Conservation (phyloP, 2,797 vertebrate species). For the Mormyrus hasselquistii region DNA sequence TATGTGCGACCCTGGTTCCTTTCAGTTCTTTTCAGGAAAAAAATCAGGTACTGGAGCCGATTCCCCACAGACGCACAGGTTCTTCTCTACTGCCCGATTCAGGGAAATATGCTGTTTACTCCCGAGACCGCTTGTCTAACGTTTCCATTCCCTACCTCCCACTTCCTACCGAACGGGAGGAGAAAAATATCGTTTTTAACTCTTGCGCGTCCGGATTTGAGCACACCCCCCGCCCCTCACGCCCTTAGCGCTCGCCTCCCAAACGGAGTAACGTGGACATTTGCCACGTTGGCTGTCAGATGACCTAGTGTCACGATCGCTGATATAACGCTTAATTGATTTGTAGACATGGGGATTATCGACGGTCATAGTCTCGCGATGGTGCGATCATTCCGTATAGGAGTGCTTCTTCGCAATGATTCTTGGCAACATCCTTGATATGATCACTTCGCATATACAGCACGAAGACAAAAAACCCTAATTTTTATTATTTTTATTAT, state of each 20-base stretch:
- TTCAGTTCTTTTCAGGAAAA: neutral
- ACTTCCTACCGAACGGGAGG: constrained; percentile 25
- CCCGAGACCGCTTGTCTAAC: constrained; percentile 16
- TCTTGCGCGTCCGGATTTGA: constrained; percentile 40
- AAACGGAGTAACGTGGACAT: neutral
- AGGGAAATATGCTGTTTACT: constrained; percentile 19
- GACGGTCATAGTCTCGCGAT: neutral
- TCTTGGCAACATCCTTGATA: neutral
- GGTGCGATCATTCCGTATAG: neutral
- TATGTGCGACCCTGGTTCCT: neutral
- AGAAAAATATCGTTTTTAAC: constrained; percentile 48
- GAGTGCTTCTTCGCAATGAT: neutral
- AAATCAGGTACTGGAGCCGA: neutral
- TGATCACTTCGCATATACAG: neutral
- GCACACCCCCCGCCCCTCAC: constrained; percentile 24
- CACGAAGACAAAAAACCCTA: neutral
- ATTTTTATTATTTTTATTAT: neutral
- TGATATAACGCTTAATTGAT: neutral
- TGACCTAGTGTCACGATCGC: neutral
- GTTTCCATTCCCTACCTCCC: constrained; percentile 27
- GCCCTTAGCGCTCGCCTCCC: constrained; percentile 24
- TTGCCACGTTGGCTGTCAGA: neutral
- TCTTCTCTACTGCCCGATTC: constrained; percentile 7
- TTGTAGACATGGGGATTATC: neutral
- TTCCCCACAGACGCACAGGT: neutral